phyloP scores from a whole-genome alignment of 2,113 vertebrate genomes.

The Festucalex cinctus region DNA sequence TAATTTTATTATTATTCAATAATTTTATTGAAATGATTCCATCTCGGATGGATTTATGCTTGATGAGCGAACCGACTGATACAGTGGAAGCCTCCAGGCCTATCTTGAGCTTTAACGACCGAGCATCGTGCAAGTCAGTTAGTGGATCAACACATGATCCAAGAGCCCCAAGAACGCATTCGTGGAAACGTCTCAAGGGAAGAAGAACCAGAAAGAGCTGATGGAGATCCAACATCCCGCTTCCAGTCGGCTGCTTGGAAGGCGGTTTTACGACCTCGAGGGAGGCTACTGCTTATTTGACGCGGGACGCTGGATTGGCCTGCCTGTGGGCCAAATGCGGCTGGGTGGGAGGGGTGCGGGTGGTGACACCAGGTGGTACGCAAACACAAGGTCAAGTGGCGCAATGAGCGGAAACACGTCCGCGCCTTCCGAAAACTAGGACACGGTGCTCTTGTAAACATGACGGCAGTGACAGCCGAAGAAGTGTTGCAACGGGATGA shows the following conservation, averaged over 20 bases:
- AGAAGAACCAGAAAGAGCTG: neutral
- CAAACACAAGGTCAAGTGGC: neutral
- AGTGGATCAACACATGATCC: neutral
- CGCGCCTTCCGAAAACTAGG: neutral
- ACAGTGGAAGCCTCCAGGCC: neutral
- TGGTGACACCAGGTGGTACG: neutral
- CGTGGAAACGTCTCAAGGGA: neutral
- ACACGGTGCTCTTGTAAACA: neutral
- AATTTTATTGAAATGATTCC: too few relatives aligned
- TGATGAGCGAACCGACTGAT: neutral
- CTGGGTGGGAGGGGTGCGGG: neutral
- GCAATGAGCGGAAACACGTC: neutral
- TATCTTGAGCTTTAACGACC: neutral
- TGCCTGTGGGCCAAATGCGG: neutral
- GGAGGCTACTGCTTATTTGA: neutral
- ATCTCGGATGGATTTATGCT: neutral
- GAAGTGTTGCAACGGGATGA: neutral
- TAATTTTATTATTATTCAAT: too few relatives aligned
- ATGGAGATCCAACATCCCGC: neutral
- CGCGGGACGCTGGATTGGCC: neutral
- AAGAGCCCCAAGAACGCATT: neutral
- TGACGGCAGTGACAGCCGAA: neutral
- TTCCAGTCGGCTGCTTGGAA: neutral
- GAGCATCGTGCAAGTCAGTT: neutral
- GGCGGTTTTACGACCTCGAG: neutral